phyloP scores from a whole-genome alignment of 2,113 vertebrate genomes.

The Bothrops jararaca region DNA sequence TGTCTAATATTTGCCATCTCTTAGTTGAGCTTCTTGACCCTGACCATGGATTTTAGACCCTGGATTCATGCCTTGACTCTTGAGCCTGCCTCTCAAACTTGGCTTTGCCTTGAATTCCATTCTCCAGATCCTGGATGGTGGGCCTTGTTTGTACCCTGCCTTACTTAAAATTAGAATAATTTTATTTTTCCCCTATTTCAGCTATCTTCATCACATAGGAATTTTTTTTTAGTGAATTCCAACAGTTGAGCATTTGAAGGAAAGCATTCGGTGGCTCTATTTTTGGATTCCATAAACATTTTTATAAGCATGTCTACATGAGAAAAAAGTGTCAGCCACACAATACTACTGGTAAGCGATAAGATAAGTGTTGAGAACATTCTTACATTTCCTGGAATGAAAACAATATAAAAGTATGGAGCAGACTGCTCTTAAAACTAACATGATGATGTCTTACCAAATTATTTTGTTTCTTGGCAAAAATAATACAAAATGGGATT shows the following conservation, averaged over 20 bases:
- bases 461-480: background rate
- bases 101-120: background rate
- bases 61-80: background rate
- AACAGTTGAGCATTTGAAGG: constrained; percentile 32
- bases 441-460: background rate
- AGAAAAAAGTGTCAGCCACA: background rate
- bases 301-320: background rate
- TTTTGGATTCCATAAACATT: constrained; percentile 1
- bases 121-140: background rate
- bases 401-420: background rate
- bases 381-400: background rate
- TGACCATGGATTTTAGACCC: background rate
- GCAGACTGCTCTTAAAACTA: background rate
- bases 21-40: background rate
- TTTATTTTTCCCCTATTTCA: background rate
- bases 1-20: too few species aligned
- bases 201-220: background rate
- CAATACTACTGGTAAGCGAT: background rate
- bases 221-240: constrained; percentile 20
- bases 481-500: background rate
- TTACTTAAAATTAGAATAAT: background rate
- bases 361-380: constrained; percentile 13
- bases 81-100: background rate
- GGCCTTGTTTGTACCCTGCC: background rate
- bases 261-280: constrained; percentile 16